These are phyloP conservation scores for Engraulis encrasicolus DNA, from an alignment of 2,113 vertebrate species.

Conservation along the genomic window DNA sequence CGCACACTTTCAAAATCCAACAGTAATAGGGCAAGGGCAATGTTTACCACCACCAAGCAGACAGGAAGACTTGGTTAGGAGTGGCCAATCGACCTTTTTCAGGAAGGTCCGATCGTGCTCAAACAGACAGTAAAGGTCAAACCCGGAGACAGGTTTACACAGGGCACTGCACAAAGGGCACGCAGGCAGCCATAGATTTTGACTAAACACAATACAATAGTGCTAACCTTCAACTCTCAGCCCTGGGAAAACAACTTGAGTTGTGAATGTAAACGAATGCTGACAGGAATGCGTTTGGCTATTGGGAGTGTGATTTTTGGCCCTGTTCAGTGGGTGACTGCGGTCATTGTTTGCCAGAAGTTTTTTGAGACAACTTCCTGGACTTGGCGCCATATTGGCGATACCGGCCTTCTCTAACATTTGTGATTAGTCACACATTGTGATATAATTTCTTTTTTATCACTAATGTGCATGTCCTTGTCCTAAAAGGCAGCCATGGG, in stretches of 20 bases:
- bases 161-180: background rate
- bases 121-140: conserved; percentile 3
- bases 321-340: too few species aligned
- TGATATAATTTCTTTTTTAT: too few species aligned
- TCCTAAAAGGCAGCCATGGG: too few species aligned
- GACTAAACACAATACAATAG: background rate
- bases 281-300: background rate
- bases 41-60: background rate
- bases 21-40: background rate
- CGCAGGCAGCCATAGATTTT: background rate
- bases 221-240: background rate
- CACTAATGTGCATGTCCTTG: too few species aligned
- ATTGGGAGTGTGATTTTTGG: too few species aligned
- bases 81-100: background rate
- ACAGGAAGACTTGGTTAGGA: background rate
- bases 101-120: background rate
- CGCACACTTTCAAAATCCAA: background rate
- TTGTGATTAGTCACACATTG: too few species aligned
- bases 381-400: too few species aligned
- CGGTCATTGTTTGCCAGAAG: too few species aligned
- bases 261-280: background rate
- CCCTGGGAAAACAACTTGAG: background rate
- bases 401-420: too few species aligned
- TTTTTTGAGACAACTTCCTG: too few species aligned
- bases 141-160: background rate